These are phyloP conservation scores for Pseudorasbora parva DNA, from an alignment of 2,113 vertebrate species.

Conservation along the genomic window DNA sequence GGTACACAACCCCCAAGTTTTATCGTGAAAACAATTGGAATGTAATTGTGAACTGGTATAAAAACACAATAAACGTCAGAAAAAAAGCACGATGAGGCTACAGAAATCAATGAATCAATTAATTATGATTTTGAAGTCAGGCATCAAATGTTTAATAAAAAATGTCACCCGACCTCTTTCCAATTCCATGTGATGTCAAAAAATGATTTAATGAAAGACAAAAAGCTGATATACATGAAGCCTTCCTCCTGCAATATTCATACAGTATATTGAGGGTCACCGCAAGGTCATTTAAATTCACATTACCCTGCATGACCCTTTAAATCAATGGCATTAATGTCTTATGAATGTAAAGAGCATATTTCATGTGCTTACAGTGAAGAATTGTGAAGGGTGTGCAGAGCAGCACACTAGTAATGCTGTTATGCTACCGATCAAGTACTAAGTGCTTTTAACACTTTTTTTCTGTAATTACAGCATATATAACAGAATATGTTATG, in stretches of 20 bases:
- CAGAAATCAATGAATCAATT: neutral
- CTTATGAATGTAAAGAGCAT: slow-evolving; percentile 25
- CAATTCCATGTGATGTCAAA: neutral
- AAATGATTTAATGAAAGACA: neutral
- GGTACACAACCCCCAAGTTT: neutral
- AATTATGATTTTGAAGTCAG: neutral
- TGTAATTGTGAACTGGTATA: slow-evolving; percentile 5
- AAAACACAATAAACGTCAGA: neutral
- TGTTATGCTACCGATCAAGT: neutral
- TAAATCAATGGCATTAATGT: slow-evolving; percentile 3
- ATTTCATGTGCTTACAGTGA: neutral
- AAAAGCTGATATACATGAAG: slow-evolving; percentile 15
- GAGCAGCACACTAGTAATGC: neutral
- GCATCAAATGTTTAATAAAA: neutral
- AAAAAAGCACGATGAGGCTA: neutral
- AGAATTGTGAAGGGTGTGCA: neutral
- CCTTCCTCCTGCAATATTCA: slow-evolving; percentile 18
- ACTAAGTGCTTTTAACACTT: neutral
- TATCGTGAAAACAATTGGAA: neutral
- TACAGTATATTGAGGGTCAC: neutral
- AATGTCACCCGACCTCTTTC: neutral
- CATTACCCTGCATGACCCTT: neutral
- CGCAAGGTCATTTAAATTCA: slow-evolving; percentile 23
- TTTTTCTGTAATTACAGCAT: neutral
- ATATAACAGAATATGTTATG: no score